Evolutionary conservation across 2,797 vertebrate species (phyloP).

Genomic region (Anniella stebbinsi): DNA sequence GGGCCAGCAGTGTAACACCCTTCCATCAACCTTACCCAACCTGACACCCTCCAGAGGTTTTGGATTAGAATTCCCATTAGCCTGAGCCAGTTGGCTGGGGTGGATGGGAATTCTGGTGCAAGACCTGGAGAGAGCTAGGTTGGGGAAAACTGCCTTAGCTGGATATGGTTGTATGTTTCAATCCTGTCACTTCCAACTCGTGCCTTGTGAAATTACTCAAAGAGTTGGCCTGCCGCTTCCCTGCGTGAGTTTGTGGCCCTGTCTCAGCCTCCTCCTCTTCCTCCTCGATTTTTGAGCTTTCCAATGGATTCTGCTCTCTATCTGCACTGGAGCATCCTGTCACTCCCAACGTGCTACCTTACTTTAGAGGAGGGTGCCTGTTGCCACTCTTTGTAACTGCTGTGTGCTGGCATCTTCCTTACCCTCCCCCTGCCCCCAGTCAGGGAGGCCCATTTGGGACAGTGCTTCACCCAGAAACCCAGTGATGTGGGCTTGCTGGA

Average conservation of each 20-base stretch:
- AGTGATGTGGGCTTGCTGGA: no score
- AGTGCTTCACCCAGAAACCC: background rate
- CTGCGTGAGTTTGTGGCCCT: background rate
- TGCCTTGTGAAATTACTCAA: background rate
- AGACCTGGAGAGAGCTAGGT: background rate
- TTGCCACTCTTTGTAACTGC: background rate
- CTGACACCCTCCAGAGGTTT: background rate
- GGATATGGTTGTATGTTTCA: background rate
- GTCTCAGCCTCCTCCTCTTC: background rate
- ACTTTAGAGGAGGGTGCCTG: background rate
- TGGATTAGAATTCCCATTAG: background rate
- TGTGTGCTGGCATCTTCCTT: background rate
- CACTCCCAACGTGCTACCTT: no score
- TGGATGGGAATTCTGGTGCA: background rate
- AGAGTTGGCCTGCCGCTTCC: background rate
- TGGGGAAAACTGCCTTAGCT: background rate
- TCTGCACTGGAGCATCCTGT: background rate
- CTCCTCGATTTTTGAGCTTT: background rate
- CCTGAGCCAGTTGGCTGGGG: background rate
- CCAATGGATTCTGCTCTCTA: no score
- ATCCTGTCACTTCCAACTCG: background rate
- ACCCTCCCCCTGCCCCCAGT: no score
- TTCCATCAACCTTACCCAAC: background rate
- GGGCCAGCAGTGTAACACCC: background rate
- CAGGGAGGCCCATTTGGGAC: background rate